These are phyloP conservation scores for Tyria jacobaeae DNA, from an alignment of 2,888 invertebrate species.

Conservation along the genomic window DNA sequence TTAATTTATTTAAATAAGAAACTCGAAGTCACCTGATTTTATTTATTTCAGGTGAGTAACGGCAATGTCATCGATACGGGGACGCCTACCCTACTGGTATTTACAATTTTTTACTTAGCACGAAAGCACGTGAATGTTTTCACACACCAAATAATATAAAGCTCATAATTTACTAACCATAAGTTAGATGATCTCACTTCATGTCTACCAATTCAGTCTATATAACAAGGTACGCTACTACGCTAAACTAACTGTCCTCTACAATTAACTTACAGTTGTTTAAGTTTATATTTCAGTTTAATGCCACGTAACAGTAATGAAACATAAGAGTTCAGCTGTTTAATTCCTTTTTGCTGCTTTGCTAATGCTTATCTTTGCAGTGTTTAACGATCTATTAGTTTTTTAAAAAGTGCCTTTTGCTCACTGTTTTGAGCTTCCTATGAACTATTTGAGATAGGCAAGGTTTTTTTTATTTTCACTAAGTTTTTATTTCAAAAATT, in stretches of 20 bases:
- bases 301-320: neutral
- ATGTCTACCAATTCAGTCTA: slow-evolving; percentile 43
- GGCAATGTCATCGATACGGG: slow-evolving; percentile 87
- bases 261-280: slow-evolving; percentile 27
- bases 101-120: slow-evolving; percentile 67
- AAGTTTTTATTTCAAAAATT: slow-evolving; percentile 3
- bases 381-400: slow-evolving; percentile 17
- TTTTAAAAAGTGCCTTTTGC: slow-evolving; percentile 13
- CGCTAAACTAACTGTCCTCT: slow-evolving; percentile 36
- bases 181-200: slow-evolving; percentile 47
- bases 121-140: slow-evolving; percentile 61
- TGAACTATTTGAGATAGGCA: no score
- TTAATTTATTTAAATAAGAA: slow-evolving; percentile 7
- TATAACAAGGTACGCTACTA: slow-evolving; percentile 36
- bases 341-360: slow-evolving; percentile 15
- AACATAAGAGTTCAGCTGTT: neutral
- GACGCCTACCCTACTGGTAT: slow-evolving; percentile 85
- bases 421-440: no score
- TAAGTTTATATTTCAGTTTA: slow-evolving; percentile 14
- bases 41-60: slow-evolving; percentile 85
- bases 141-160: slow-evolving; percentile 31
- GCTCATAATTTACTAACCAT: slow-evolving; percentile 47
- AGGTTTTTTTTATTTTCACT: slow-evolving; percentile 10
- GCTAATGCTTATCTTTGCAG: slow-evolving; percentile 11
- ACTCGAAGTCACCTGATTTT: slow-evolving; percentile 44